A percentile compares a stretch with the other conserved stretches of the same genome.
These are phyloP conservation scores for Barbus barbus DNA, from an alignment of 2,113 vertebrate species.

Conservation along the genomic window DNA sequence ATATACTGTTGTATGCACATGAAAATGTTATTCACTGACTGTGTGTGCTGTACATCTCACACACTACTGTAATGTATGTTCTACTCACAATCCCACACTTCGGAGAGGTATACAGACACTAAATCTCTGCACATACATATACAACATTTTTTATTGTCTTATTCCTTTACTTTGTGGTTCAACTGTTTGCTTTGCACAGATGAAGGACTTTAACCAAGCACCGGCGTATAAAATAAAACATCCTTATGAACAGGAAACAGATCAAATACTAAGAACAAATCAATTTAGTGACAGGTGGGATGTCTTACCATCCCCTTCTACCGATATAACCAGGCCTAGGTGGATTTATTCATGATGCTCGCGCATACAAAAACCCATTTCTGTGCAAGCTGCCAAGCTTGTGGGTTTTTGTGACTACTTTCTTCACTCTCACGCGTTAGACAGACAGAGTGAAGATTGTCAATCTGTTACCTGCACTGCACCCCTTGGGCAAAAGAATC, in stretches of 20 bases:
- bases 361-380: conserved; percentile 43
- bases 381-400: conserved; percentile 45
- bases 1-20: no score
- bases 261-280: conserved; percentile 10
- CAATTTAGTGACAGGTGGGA: background rate
- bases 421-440: conserved; percentile 38
- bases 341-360: conserved; percentile 38
- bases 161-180: background rate
- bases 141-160: background rate
- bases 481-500: conserved; percentile 17
- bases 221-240: background rate
- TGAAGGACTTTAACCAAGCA: background rate
- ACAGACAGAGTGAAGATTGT: conserved; percentile 42
- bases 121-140: no score
- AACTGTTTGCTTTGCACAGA: background rate
- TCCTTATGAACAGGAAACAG: background rate
- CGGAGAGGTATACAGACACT: no score
- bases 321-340: conserved; percentile 21
- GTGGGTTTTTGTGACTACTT: conserved; percentile 21
- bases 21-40: no score
- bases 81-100: no score
- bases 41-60: no score
- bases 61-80: no score
- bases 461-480: conserved; percentile 25
- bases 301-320: background rate